These are phyloP conservation scores for Papilio xuthus DNA, from an alignment of 1,140 invertebrate species.

Conservation along the genomic window DNA sequence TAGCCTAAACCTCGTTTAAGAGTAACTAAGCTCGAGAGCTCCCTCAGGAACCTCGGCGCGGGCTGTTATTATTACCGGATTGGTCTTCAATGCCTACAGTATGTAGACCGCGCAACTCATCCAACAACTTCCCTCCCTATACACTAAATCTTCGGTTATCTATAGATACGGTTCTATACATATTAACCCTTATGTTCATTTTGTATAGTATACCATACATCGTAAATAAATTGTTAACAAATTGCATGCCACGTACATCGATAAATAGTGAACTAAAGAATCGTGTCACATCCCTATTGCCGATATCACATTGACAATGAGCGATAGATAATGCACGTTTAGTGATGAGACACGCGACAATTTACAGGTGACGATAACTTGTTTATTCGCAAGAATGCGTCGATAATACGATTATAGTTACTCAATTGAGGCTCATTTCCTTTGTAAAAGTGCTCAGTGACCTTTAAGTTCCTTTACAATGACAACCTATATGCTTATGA, in stretches of 20 bases:
- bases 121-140: too few species aligned
- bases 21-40: too few species aligned
- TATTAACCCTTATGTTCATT: too few species aligned
- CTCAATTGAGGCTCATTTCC: not conserved
- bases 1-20: too few species aligned
- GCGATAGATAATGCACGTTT: constrained; percentile 21
- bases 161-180: too few species aligned
- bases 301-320: constrained; percentile 13
- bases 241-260: not conserved
- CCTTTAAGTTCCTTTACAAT: not conserved
- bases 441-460: not conserved
- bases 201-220: too few species aligned
- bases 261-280: not conserved
- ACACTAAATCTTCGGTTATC: too few species aligned
- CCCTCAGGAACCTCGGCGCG: too few species aligned
- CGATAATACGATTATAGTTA: not conserved
- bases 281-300: not conserved
- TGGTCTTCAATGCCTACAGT: too few species aligned
- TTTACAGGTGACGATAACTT: not conserved
- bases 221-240: too few species aligned
- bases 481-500: not conserved
- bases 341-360: constrained; percentile 6
- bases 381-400: constrained; percentile 14
- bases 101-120: too few species aligned
- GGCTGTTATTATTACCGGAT: too few species aligned